These are phyloP conservation scores for Dendrocincla fuliginosa DNA, from an alignment of 2,797 vertebrate species.

Conservation along the genomic window DNA sequence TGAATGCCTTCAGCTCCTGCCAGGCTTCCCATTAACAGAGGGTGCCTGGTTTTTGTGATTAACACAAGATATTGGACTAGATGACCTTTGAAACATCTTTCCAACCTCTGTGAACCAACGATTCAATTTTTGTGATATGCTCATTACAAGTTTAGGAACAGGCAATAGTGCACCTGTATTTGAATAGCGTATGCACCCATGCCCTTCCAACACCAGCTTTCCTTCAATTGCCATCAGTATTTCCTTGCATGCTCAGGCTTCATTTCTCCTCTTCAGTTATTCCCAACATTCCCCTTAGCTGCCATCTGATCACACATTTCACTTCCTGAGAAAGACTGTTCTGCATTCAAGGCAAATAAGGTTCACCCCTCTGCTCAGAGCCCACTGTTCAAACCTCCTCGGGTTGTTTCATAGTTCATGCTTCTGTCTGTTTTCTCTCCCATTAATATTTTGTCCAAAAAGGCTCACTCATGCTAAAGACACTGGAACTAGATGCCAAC, in stretches of 20 bases:
- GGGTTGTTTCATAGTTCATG: background rate
- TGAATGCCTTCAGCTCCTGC: background rate
- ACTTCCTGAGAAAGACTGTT: background rate
- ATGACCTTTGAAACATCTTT: background rate
- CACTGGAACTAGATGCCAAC: background rate
- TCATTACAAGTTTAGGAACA: background rate
- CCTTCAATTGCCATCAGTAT: background rate
- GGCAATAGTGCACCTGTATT: background rate
- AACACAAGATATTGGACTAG: background rate
- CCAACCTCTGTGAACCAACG: background rate
- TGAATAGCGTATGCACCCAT: rapidly evolving
- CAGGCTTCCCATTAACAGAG: background rate
- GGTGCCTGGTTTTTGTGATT: background rate
- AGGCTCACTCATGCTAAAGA: background rate
- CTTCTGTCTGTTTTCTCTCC: background rate
- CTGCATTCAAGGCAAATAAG: background rate
- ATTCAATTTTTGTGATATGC: background rate
- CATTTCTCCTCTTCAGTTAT: background rate
- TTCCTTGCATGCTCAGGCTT: background rate
- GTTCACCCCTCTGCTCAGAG: background rate
- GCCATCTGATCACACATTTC: background rate
- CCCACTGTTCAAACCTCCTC: background rate
- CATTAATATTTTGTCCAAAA: background rate
- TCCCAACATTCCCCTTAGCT: background rate
- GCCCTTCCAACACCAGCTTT: background rate